phyloP scores from a whole-genome alignment of 2,888 invertebrate species.

The Dastarcus helophoroides region DNA sequence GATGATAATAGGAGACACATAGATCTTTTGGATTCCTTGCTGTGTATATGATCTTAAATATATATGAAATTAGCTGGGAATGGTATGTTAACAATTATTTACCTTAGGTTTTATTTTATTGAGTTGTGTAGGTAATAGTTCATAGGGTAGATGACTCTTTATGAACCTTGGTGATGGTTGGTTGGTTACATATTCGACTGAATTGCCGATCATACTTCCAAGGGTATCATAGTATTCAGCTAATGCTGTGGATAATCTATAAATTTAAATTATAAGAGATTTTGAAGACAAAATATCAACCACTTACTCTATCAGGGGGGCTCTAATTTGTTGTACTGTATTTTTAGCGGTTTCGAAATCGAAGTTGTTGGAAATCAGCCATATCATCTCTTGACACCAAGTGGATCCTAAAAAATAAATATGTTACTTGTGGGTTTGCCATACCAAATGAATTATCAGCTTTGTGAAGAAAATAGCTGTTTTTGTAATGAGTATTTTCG shows the following conservation, averaged over 20 bases:
- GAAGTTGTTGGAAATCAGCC: constrained; percentile 72
- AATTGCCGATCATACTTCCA: constrained; percentile 41
- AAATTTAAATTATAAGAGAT: constrained; percentile 7
- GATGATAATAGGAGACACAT: constrained; percentile 79
- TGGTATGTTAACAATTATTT: constrained; percentile 11
- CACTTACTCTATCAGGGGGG: constrained; percentile 59
- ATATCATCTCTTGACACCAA: constrained; percentile 90
- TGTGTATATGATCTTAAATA: constrained; percentile 66
- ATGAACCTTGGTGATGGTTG: constrained; percentile 59
- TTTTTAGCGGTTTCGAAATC: constrained; percentile 65
- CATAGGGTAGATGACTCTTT: constrained; percentile 63
- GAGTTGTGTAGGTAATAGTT: constrained; percentile 54
- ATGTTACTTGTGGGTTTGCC: no score
- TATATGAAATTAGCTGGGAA: not conserved
- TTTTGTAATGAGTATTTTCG: no score
- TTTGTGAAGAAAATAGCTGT: no score
- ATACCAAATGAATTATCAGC: no score
- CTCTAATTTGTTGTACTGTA: constrained; percentile 47
- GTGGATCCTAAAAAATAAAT: constrained; percentile 77
- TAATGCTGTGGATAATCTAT: constrained; percentile 22
- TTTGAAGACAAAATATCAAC: not conserved
- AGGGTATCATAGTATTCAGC: constrained; percentile 20
- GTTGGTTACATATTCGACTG: constrained; percentile 58
- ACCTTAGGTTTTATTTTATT: constrained; percentile 61
- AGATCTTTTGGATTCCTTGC: constrained; percentile 85